Base-by-base conservation (phyloP, 2,113 vertebrate species). In the Alces alces region DNA sequence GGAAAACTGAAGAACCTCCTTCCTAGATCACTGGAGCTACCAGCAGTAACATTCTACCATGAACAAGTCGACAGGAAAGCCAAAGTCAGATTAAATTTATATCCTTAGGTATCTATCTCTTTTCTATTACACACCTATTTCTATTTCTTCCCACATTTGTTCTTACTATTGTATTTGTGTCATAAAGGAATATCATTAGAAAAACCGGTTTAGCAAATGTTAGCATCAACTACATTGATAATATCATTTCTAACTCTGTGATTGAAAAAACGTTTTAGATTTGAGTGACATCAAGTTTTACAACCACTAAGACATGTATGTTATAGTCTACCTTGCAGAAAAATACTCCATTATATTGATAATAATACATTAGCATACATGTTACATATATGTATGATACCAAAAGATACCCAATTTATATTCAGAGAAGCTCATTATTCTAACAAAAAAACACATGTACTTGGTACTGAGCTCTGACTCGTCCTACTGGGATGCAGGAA, bases 191-290 rank as follows among this genome's bases (percentile, higher is more conserved):
- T 60, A 43, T 78, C 28, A 89, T 64, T 79, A 93, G 64, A 80
- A 52, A 96, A 54, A 9, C 17, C 88, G 8, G 9, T 17, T 60
- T 78, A 54, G 47, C 30, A 80, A 82, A 86, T 36, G 55, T 54
- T 93, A 73, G 21, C 39, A 82, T 82, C 88, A 95, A 58, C 89
- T 61, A 86, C 10, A 30, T 50, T 45, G 39, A 82, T 86, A 88
- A n/a, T 89, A 27, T 91, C 23, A 80, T 50, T 27, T 85, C 16
- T 9, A 61, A 73, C 61, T 64, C 43, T 89, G 7, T 90, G 91
- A 83, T 47, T 93, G 79, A 60, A 86, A 98, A 87, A 92, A 21
- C 80, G 17, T 36, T 91, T 79, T 66, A 87, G 30, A n/a, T 91
- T 85, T 95, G 50, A 61, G n/a, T 73, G 47, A 88, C 36, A 86